phyloP scores from a whole-genome alignment of 2,888 invertebrate species.

The Odiellus spinosus region DNA sequence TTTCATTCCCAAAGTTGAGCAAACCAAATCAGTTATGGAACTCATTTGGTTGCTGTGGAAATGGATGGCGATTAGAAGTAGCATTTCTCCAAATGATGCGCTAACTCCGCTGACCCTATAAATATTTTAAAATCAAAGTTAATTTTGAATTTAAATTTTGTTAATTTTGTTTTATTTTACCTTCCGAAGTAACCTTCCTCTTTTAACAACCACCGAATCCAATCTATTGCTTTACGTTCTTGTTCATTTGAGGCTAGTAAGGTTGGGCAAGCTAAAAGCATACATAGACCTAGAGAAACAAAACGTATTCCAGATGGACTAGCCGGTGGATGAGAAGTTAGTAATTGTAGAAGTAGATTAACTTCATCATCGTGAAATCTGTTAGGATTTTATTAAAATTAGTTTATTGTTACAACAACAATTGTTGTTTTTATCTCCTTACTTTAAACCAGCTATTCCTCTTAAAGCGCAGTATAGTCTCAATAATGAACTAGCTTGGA shows the following conservation, averaged over 20 bases:
- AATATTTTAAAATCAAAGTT: no score
- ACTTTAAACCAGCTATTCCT: slow-evolving; percentile 83
- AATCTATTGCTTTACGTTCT: slow-evolving; percentile 73
- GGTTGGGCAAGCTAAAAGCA: slow-evolving; percentile 85
- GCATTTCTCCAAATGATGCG: slow-evolving; percentile 78
- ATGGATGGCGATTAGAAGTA: slow-evolving; percentile 87
- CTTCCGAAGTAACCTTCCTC: slow-evolving; percentile 79
- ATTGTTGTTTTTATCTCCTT: slow-evolving; percentile 1
- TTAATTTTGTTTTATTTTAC: slow-evolving; percentile 25
- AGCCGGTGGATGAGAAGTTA: slow-evolving; percentile 73
- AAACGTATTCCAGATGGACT: slow-evolving; percentile 84
- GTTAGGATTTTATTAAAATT: slow-evolving; percentile 12
- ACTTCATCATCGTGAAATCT: slow-evolving; percentile 85
- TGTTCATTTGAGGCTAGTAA: slow-evolving; percentile 56
- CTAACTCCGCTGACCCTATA: slow-evolving; percentile 60
- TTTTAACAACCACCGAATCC: slow-evolving; percentile 75
- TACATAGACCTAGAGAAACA: slow-evolving; percentile 78
- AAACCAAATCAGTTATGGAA: slow-evolving; percentile 84
- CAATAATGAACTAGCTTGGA: slow-evolving; percentile 75
- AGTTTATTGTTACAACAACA: background rate
- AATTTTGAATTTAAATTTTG: background rate
- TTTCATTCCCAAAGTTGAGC: slow-evolving; percentile 87
- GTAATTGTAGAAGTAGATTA: slow-evolving; percentile 57
- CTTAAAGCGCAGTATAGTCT: slow-evolving; percentile 79
- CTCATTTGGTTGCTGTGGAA: slow-evolving; percentile 88